Percentiles rank a stretch among this genome's conserved stretches.
Conservation (phyloP, 2,113 vertebrate genomes). For the Camelus bactrianus region DNA sequence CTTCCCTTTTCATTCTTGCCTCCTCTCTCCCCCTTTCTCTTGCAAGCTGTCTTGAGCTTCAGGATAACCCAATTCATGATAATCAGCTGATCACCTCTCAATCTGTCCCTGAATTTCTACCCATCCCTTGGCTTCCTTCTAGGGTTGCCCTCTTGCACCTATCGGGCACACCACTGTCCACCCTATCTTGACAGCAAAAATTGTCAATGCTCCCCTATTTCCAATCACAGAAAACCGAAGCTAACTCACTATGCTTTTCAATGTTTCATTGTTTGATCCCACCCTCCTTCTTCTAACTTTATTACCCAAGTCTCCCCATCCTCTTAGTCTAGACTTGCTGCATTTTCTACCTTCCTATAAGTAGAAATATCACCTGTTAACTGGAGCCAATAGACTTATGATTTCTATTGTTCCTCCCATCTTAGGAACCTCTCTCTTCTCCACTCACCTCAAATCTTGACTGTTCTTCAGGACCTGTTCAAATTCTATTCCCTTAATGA, state of each 20-base stretch:
- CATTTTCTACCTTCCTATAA: not conserved
- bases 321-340: not conserved
- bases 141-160: not conserved
- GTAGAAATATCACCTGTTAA: not conserved
- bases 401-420: not conserved
- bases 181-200: not conserved
- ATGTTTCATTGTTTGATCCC: not conserved
- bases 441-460: not conserved
- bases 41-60: not conserved
- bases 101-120: conserved; percentile 26
- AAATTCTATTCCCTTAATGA: not conserved
- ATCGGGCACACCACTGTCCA: not conserved
- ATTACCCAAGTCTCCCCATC: not conserved
- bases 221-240: not conserved
- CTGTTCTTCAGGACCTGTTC: not conserved
- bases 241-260: not conserved
- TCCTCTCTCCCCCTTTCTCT: not conserved
- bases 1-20: not conserved
- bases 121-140: not conserved
- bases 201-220: conserved; percentile 7
- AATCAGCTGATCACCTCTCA: not conserved
- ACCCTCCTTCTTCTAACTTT: not conserved
- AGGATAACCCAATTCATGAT: not conserved
- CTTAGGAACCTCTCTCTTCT: not conserved
- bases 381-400: not conserved